These are phyloP conservation scores for Ciconia maguari DNA, from an alignment of 2,113 vertebrate genomes.

Conservation along the genomic window DNA sequence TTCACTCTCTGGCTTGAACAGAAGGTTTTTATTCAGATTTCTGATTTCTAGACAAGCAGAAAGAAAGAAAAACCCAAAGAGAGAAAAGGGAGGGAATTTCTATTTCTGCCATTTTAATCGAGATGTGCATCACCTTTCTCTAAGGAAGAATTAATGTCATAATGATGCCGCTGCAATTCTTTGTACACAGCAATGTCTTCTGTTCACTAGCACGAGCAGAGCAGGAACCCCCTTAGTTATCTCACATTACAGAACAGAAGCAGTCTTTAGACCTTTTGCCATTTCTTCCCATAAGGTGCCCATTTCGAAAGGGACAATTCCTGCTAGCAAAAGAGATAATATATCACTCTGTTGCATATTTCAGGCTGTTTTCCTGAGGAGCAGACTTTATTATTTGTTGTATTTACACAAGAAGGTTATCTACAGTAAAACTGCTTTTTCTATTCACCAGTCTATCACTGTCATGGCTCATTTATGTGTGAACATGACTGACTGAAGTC, in stretches of 20 bases:
- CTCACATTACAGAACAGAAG: neutral
- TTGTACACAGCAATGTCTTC: neutral
- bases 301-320: conserved; percentile 19
- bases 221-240: neutral
- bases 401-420: conserved; percentile 66
- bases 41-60: neutral
- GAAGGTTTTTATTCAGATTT: neutral
- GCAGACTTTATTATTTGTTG: conserved; percentile 59
- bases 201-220: neutral
- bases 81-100: neutral
- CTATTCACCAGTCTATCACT: conserved; percentile 71
- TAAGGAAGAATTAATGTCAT: neutral
- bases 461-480: conserved; percentile 72
- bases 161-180: neutral
- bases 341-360: neutral
- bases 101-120: neutral
- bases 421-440: conserved; percentile 61
- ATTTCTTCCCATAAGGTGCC: neutral
- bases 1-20: conserved; percentile 9
- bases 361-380: conserved; percentile 29
- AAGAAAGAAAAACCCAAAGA: neutral
- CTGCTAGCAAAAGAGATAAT: conserved; percentile 43
- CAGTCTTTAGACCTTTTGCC: neutral
- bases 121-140: neutral
- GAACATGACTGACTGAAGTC: conserved; percentile 72